phyloP scores from a whole-genome alignment of 2,797 vertebrate species.

The Sebastes wilsoni region DNA sequence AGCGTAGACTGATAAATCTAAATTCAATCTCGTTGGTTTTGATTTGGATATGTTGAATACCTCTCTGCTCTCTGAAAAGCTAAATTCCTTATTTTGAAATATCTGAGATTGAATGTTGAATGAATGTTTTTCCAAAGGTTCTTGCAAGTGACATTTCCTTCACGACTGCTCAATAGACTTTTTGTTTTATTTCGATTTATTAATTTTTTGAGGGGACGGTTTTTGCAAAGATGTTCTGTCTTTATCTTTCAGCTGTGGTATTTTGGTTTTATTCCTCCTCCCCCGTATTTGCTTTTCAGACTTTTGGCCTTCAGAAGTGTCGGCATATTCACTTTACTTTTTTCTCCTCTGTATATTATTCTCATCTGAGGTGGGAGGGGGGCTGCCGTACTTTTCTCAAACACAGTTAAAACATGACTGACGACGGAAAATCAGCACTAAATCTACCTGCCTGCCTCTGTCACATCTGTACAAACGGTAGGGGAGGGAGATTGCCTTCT shows the following conservation, averaged over 20 bases:
- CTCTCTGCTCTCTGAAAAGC: conserved; percentile 8
- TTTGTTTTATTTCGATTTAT: background rate
- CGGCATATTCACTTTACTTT: background rate
- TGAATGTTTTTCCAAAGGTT: conserved; percentile 2
- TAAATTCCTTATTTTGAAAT: background rate
- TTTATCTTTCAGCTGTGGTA: background rate
- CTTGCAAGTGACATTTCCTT: background rate
- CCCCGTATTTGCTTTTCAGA: background rate
- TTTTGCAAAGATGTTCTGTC: background rate
- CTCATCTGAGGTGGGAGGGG: background rate
- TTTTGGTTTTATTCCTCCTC: background rate
- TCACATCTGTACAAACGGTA: background rate
- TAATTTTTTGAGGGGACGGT: background rate
- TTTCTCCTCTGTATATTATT: background rate
- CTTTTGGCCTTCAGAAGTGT: conserved; percentile 22
- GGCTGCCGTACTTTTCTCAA: background rate
- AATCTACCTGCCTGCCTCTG: background rate
- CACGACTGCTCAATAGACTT: background rate
- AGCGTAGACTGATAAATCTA: background rate
- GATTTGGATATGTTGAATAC: background rate
- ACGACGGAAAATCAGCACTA: background rate
- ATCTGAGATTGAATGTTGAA: background rate
- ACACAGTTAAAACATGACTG: background rate
- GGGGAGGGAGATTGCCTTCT: background rate
- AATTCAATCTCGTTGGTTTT: conserved; percentile 11